A percentile compares a stretch with the other conserved stretches of the same genome.
These are phyloP conservation scores for Podotricha telesiphe DNA, from an alignment of 2,888 invertebrate genomes.

Conservation along the genomic window DNA sequence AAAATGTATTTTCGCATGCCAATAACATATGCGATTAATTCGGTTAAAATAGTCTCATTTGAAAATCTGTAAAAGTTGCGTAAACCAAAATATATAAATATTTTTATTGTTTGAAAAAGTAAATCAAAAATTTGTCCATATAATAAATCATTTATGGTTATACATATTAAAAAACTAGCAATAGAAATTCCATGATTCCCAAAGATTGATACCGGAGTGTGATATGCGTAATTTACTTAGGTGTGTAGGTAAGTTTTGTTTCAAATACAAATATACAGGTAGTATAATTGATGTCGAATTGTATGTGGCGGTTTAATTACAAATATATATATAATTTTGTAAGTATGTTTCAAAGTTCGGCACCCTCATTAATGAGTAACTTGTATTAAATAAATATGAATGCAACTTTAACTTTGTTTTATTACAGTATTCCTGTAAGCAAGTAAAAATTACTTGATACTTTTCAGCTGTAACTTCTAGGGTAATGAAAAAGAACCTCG, in stretches of 20 bases:
- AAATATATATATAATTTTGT: neutral
- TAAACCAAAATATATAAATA: neutral
- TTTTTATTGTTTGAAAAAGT: neutral
- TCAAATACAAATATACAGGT: neutral
- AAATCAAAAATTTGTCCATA: neutral
- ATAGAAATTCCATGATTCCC: neutral
- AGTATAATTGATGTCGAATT: neutral
- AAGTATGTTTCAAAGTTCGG: constrained; percentile 19
- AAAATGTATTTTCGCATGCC: no score
- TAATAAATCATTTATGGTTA: no score
- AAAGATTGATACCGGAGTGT: constrained; percentile 3
- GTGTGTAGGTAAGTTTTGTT: neutral
- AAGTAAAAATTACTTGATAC: no score
- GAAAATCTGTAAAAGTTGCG: no score
- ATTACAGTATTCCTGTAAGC: constrained; percentile 1
- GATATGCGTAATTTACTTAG: neutral
- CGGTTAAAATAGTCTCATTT: no score
- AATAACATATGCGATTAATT: no score
- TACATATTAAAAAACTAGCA: neutral
- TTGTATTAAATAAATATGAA: constrained; percentile 23
- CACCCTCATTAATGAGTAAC: constrained; percentile 23
- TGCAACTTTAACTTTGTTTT: constrained; percentile 15
- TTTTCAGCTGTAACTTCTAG: no score
- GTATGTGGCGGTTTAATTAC: constrained; percentile 4
- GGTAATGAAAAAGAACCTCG: no score